Evolutionary conservation across 2,888 invertebrate species (phyloP).

Genomic region (Linyphia triangularis): DNA sequence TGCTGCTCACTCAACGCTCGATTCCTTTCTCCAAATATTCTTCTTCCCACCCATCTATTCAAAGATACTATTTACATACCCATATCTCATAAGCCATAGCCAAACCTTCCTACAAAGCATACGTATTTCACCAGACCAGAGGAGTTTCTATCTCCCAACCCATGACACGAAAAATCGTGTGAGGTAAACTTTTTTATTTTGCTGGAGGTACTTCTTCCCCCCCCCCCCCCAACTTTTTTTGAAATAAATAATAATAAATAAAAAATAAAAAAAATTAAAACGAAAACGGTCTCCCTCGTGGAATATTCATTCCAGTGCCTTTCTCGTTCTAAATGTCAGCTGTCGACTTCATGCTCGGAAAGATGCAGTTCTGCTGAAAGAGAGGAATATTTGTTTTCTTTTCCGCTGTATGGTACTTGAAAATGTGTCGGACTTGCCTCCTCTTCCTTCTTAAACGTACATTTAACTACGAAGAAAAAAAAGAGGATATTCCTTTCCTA

Average conservation of each 20-base stretch:
- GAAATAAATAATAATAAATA: neutral
- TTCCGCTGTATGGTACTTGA: neutral
- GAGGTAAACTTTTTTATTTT: neutral
- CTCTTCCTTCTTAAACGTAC: neutral
- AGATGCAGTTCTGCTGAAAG: neutral
- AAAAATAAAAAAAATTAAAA: neutral
- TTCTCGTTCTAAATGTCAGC: constrained; percentile 26
- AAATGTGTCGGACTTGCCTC: neutral
- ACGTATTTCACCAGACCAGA: too few species aligned
- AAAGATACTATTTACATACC: too few species aligned
- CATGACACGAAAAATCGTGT: neutral
- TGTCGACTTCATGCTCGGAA: neutral
- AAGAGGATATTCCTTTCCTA: neutral
- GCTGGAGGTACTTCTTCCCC: too few species aligned
- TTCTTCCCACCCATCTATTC: too few species aligned
- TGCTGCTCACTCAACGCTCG: too few species aligned
- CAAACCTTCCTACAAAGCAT: too few species aligned
- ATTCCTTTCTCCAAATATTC: too few species aligned
- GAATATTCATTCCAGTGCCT: constrained; percentile 20
- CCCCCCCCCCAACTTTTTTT: too few species aligned
- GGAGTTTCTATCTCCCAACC: neutral
- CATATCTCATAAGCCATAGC: too few species aligned
- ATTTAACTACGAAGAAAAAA: neutral
- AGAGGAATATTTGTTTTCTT: constrained; percentile 41
- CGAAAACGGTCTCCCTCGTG: neutral